Evolutionary conservation across 2,797 vertebrate genomes (phyloP).

Genomic region (Pempheris klunzingeri): DNA sequence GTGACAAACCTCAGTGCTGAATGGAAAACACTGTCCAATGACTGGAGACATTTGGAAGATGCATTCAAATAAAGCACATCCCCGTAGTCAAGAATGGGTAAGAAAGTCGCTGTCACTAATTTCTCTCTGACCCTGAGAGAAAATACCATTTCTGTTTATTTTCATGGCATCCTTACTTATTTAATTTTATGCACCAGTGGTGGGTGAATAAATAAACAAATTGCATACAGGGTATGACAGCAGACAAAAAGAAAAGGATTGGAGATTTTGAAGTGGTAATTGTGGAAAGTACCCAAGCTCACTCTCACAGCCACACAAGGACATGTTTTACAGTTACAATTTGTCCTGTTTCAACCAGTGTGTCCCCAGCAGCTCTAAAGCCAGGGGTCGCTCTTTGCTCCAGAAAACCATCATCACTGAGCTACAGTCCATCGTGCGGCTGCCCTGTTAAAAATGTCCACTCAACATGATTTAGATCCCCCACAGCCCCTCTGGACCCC

Average conservation of each 20-base stretch:
- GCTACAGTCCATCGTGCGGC: conserved; percentile 24
- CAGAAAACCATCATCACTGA: conserved; percentile 31
- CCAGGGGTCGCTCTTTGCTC: conserved; percentile 37
- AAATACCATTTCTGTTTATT: conserved; percentile 27
- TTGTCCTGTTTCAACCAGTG: conserved; percentile 1
- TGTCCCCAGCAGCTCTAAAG: conserved; percentile 28
- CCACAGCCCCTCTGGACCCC: conserved; percentile 50
- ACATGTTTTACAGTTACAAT: conserved; percentile 6
- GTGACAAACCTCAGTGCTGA: no score
- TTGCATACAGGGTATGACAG: conserved; percentile 8
- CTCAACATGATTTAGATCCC: conserved; percentile 71
- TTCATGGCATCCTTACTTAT: conserved; percentile 23
- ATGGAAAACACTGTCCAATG: no score
- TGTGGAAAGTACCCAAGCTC: neutral
- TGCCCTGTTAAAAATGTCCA: conserved; percentile 65
- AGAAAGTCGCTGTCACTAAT: no score
- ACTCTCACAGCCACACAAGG: conserved; percentile 6
- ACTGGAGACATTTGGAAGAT: no score
- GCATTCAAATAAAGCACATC: no score
- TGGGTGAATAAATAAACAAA: conserved; percentile 43
- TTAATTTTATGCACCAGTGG: conserved; percentile 44
- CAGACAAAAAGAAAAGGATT: conserved; percentile 3
- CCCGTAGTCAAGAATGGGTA: no score
- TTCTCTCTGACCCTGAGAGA: no score
- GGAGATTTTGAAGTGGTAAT: neutral